Evolutionary conservation across 2,113 vertebrate genomes (phyloP), one percentile per base, ranked within the genome.

Genomic region (Leiothrix lutea): DNA sequence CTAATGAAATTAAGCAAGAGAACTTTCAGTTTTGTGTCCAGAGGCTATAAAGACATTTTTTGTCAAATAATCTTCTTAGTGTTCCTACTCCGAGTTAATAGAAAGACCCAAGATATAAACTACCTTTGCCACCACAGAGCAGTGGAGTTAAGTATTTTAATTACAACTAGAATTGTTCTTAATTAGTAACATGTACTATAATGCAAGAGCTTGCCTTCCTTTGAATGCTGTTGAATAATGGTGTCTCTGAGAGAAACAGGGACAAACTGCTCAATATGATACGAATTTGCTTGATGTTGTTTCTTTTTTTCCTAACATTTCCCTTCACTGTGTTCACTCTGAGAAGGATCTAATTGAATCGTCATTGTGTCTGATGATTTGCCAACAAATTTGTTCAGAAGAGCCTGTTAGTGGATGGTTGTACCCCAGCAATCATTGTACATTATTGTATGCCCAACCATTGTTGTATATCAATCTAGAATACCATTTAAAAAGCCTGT

Each of bases 41-140:
- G 92, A 86, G 85, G 88, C 82, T 95, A 93, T 60, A 75, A 90
- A 95, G 26, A 66, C 14, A 47, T 44, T 60, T 96, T 93, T 47
- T 80, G 72, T 26, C 69, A 88, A 80, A 73, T 88, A 65, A 90
- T 80, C 51, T 92, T 61, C 33, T 83, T 65, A 36, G 15, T 48
- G 51, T 75, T 91, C 21, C 44, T 22, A 21, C 64, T 88, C 71
- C 48, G 40, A 86, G 33, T 31, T 87, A 75, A 74, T 57, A 88
- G 64, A 92, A 83, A 88, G 69, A 92, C 73, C 53, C 73, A 91
- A 72, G 45, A 73, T 69, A 56, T 26, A 40, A 67, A 60, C 61
- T 94, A 80, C 69, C 51, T 80, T 90, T 88, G 28, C 82, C 92
- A 83, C 85, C 56, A 86, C 75, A 91, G 82, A 95, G 56, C 61